Conservation (phyloP, 2,113 vertebrate species). For the Oryzias curvinotus region DNA sequence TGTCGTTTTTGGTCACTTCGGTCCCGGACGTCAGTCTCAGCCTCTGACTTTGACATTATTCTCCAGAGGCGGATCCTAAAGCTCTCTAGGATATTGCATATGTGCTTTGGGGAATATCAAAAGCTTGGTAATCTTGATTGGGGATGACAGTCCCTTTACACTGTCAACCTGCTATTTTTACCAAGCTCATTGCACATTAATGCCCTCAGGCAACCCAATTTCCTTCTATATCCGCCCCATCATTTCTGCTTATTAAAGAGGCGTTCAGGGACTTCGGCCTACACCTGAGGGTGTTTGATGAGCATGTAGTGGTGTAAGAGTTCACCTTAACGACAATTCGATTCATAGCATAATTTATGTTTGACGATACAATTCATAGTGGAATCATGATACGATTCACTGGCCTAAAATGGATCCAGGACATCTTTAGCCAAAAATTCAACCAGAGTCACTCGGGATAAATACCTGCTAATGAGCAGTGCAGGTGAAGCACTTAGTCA, state of each 20-base stretch:
- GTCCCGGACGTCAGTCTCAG: conserved; percentile 2
- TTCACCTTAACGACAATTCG: too few species aligned
- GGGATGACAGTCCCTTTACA: conserved; percentile 55
- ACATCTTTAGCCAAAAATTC: too few species aligned
- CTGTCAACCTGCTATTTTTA: conserved; percentile 65
- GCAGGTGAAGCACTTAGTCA: too few species aligned
- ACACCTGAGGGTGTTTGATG: background rate
- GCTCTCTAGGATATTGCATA: conserved; percentile 52
- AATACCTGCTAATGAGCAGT: too few species aligned
- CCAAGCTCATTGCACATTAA: conserved; percentile 47
- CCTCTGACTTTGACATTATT: conserved; percentile 31
- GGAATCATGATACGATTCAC: too few species aligned
- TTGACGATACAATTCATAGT: too few species aligned
- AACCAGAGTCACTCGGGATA: too few species aligned
- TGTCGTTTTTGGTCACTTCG: background rate
- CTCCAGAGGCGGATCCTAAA: conserved; percentile 24
- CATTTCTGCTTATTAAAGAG: conserved; percentile 43
- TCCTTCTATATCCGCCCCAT: conserved; percentile 35
- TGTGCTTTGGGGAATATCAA: conserved; percentile 52
- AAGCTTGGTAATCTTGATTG: conserved; percentile 53
- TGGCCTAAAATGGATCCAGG: too few species aligned
- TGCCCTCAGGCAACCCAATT: conserved; percentile 40
- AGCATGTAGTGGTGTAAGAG: background rate
- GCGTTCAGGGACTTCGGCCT: conserved; percentile 24
- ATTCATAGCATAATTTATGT: too few species aligned